Percentiles rank a stretch among this genome's conserved stretches.
Conservation (phyloP, 2,888 invertebrate genomes). For the Phrixothrix hirtus region DNA sequence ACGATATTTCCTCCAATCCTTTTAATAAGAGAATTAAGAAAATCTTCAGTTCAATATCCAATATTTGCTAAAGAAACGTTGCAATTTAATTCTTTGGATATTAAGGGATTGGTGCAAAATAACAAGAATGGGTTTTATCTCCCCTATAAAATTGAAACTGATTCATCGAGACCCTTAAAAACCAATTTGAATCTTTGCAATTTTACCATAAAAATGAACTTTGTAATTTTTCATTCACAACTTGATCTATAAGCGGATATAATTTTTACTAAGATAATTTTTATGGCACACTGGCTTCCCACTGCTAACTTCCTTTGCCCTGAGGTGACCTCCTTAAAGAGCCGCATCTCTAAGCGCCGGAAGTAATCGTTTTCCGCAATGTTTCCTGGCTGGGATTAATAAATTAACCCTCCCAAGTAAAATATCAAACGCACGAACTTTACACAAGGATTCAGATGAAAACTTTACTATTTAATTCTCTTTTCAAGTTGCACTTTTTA, state of each 20-base stretch:
- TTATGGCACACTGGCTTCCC: slow-evolving; percentile 26
- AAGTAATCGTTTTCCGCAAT: slow-evolving; percentile 33
- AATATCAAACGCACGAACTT: slow-evolving; percentile 26
- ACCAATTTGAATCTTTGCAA: slow-evolving; percentile 7
- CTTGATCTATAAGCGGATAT: slow-evolving; percentile 25
- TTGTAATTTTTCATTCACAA: slow-evolving; percentile 13
- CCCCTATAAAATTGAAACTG: slow-evolving; percentile 10
- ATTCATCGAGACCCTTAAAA: slow-evolving; percentile 7
- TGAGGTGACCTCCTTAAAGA: slow-evolving; percentile 29
- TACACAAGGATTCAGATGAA: slow-evolving; percentile 7
- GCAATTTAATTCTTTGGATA: slow-evolving; percentile 16
- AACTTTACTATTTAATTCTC: not conserved
- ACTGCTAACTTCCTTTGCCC: slow-evolving; percentile 29
- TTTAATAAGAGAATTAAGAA: too few relatives aligned
- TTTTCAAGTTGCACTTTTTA: not conserved
- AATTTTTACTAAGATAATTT: slow-evolving; percentile 29
- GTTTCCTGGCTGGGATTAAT: slow-evolving; percentile 33
- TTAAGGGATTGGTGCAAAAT: slow-evolving; percentile 8
- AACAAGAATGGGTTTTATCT: slow-evolving; percentile 8
- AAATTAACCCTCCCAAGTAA: slow-evolving; percentile 30
- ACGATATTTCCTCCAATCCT: too few relatives aligned
- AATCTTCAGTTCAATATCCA: too few relatives aligned
- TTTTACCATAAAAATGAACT: slow-evolving; percentile 16
- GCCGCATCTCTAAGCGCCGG: slow-evolving; percentile 32
- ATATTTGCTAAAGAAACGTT: too few relatives aligned